Evolutionary conservation across 2,888 invertebrate species (phyloP), one percentile per base, ranked within the genome.

Genomic region (Hyppa rectilinea): DNA sequence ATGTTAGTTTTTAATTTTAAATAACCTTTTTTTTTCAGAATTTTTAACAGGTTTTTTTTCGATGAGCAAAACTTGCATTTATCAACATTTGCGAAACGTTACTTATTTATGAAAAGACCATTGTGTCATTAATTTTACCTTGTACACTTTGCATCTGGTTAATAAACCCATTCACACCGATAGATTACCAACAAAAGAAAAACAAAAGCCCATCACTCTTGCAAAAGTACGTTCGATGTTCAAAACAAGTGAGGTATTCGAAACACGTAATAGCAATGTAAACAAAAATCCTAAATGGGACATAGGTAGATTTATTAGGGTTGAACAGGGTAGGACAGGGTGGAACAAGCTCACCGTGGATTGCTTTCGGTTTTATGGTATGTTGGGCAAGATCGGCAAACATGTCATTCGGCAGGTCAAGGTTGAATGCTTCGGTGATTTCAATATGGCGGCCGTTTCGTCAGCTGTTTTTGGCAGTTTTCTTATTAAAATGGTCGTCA

Each of bases 221-320:
- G 38, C 53, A 47, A n/a, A 81, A 69, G 71, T 49, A 78, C 62
- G 23, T 66, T 56, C 23, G 63, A 34, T 31, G 5, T 63, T 59
- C 31, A 29, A 58, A 29, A 43, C 70, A 60, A 36, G 12, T 58
- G 63, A 78, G 56, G 56, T 76, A 84, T 84, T 80, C 78, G 62
- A 58, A 69, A 71, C 85, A 84, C 83, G 85, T 75, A 85, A 85
- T 61, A 36, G 49, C 69, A 67, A 81, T 83, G 85, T 83, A 84
- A 85, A 84, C 81, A 81, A 85, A 85, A 85, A 70, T 78, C 65
- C 80, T 69, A 78, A 85, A 83, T 68, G 83, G 72, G 80, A 80
- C 83, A 82, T 82, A 80, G 85, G 83, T 85, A 82, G 78, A 83
- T 85, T 83, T 85, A 85, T 85, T 85, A 83, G 72, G 80, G 85